Percentiles rank a stretch among this genome's conserved stretches.
These are phyloP conservation scores for Tupiocoris notatus DNA, from an alignment of 2,888 invertebrate species.

Conservation along the genomic window DNA sequence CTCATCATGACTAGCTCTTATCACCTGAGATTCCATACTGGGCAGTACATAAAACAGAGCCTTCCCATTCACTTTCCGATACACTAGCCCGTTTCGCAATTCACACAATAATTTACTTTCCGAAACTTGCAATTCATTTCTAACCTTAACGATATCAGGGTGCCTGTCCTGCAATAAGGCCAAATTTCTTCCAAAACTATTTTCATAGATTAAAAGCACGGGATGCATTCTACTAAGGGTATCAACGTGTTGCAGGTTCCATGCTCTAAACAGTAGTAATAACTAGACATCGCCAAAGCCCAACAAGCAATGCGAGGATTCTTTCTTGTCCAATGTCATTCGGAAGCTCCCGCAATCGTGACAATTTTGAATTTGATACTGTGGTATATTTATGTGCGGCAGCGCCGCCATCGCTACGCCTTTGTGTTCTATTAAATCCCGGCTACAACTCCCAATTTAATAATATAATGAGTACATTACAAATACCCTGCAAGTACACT, in stretches of 20 bases:
- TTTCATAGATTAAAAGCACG: background rate
- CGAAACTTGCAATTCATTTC: background rate
- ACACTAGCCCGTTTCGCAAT: too few species aligned
- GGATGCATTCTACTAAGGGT: constrained; percentile 50
- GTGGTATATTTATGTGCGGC: too few species aligned
- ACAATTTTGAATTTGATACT: constrained; percentile 51
- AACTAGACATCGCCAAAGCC: constrained; percentile 51
- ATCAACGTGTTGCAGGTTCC: constrained; percentile 52
- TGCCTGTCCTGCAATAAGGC: background rate
- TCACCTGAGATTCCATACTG: background rate
- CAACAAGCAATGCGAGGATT: constrained; percentile 51
- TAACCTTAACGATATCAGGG: background rate
- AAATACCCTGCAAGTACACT: constrained; percentile 52
- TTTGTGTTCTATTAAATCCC: too few species aligned
- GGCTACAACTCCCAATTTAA: too few species aligned
- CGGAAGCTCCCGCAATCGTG: constrained; percentile 53
- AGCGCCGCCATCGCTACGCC: too few species aligned
- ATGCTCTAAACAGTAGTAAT: constrained; percentile 48
- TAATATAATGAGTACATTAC: too few species aligned
- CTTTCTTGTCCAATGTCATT: constrained; percentile 50
- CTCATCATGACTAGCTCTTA: background rate
- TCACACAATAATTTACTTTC: too few species aligned
- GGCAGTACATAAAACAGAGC: background rate
- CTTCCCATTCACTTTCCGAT: too few species aligned
- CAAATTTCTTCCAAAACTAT: background rate